Percentiles rank a stretch among this genome's conserved stretches.
These are phyloP conservation scores for Drosophila suzukii DNA, from an alignment of 1,140 invertebrate species.

Conservation along the genomic window DNA sequence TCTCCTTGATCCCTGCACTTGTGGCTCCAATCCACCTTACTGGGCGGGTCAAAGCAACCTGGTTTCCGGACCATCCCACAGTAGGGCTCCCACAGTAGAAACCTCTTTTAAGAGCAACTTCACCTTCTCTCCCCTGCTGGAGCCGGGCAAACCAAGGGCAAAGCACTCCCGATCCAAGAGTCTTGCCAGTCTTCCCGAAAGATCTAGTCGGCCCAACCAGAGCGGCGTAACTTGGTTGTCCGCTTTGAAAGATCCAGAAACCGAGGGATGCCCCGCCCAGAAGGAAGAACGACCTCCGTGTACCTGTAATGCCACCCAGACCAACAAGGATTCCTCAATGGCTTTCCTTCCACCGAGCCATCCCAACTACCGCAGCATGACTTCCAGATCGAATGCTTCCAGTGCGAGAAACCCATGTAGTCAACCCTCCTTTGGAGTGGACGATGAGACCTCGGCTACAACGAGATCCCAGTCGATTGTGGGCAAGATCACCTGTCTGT, in stretches of 20 bases:
- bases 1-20: not conserved
- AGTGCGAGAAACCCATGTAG: not conserved
- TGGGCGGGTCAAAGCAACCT: constrained; percentile 27
- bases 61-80: not conserved
- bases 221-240: constrained; percentile 9
- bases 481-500: constrained; percentile 58
- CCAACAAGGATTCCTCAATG: not conserved
- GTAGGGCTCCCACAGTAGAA: not conserved
- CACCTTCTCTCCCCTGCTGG: not conserved
- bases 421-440: constrained; percentile 32
- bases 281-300: not conserved
- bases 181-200: not conserved
- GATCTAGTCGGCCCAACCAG: no score
- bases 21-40: constrained; percentile 1
- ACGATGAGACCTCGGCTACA: constrained; percentile 44
- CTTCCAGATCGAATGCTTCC: not conserved
- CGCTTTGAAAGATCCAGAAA: not conserved
- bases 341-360: not conserved
- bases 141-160: not conserved
- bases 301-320: not conserved
- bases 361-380: not conserved
- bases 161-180: constrained; percentile 1
- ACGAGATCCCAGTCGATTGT: constrained; percentile 54
- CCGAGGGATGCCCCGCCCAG: not conserved
- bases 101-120: not conserved